Evolutionary conservation across 2,888 invertebrate species (phyloP), one percentile per base, ranked within the genome.

Genomic region (Yponomeuta plumbellus): DNA sequence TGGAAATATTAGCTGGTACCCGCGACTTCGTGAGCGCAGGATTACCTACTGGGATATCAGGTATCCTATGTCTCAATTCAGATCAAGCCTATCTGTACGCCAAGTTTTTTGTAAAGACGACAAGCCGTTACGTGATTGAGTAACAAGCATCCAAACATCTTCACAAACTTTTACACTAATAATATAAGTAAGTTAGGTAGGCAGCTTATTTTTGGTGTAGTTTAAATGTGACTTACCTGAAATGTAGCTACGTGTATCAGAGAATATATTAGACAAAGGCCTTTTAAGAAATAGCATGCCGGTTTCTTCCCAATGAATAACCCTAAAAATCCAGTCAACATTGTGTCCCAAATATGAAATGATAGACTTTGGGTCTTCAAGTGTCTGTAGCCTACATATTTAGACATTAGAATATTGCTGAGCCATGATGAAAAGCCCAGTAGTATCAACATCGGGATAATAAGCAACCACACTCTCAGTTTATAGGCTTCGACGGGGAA

Each of bases 281-380:
- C 75, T 66, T 75, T 76, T 13, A 82, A 67, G 44, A 79, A 64
- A 13, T 74, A 70, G 64, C 71, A 71, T 20, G 70, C 71, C 58
- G 67, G 69, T 66, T 68, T 69, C 61, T 73, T 76, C 58, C 69
- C 73, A 22, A 71, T 61, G 57, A 76, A 72, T 64, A 75, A 72
- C 44, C 84, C 84, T 68, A 77, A 73, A 6, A 81, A 17, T 0
- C 73, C 72, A n/a, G 77, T 71, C 20, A 68, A 66, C 0, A 72
- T 22, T 17, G 75, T 70, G 39, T 74, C 71, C 10, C 72, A 67
- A 11, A 80, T 26, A 59, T 76, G 76, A 40, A 59, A 67, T 8
- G 21, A 11, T 8, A 63, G 11, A 20, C 22, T 13, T 2, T 22
- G 66, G 70, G 68, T 65, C 13, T 61, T 67, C 21, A 20, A 23